A percentile compares a stretch with the other conserved stretches of the same genome.
Conservation (phyloP, 2,888 invertebrate genomes). For the Yponomeuta cagnagella region DNA sequence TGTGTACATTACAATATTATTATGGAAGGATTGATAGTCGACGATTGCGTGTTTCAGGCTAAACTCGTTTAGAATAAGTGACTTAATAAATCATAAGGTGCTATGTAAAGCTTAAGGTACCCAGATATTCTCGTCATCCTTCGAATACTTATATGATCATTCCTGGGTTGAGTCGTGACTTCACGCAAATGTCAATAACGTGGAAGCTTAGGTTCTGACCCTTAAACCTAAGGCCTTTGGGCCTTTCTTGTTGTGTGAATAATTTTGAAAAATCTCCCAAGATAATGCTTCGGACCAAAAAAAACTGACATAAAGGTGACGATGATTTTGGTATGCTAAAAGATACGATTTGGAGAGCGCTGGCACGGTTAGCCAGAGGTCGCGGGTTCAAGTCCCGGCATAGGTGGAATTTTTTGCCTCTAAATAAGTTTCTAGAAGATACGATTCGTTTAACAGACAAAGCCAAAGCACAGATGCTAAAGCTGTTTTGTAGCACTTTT, state of each 20-base stretch:
- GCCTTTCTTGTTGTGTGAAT: neutral
- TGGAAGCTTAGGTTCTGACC: neutral
- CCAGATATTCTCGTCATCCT: neutral
- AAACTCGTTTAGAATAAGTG: neutral
- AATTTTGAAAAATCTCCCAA: too few species aligned
- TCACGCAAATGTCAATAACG: conserved; percentile 4
- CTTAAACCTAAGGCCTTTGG: neutral
- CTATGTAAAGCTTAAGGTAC: neutral
- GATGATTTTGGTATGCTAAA: too few species aligned
- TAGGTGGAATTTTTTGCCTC: too few species aligned
- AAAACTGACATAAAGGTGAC: too few species aligned
- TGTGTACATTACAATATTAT: neutral
- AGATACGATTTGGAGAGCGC: too few species aligned
- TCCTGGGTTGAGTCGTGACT: neutral
- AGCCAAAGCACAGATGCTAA: too few species aligned
- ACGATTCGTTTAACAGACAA: too few species aligned
- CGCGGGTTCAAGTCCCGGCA: too few species aligned
- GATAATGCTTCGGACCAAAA: too few species aligned
- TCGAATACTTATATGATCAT: neutral
- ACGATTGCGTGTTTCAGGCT: neutral
- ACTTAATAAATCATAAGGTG: neutral
- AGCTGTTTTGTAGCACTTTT: too few species aligned
- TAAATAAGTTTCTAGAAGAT: too few species aligned
- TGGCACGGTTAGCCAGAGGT: too few species aligned
- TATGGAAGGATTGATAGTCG: neutral